phyloP scores from a whole-genome alignment of 2,888 invertebrate genomes.

The Lithophane ornitopus region DNA sequence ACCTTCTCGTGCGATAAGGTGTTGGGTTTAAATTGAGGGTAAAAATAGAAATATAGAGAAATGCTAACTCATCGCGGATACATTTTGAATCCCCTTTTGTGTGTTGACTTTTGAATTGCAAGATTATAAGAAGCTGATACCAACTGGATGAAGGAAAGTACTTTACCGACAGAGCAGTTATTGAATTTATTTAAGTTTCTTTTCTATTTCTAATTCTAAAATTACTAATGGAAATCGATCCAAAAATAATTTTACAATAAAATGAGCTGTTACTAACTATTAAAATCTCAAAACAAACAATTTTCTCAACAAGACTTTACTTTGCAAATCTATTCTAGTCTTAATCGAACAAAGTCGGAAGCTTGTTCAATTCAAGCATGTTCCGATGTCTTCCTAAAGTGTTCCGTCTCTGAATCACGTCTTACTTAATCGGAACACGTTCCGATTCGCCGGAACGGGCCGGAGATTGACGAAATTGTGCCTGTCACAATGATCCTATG shows the following conservation, averaged over 20 bases:
- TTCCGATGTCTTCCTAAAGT: slow-evolving; percentile 73
- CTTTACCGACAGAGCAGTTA: slow-evolving; percentile 19
- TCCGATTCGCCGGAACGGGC: slow-evolving; percentile 71
- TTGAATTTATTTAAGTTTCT: slow-evolving; percentile 8
- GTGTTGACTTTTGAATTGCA: slow-evolving; percentile 42
- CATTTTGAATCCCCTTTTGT: slow-evolving; percentile 21
- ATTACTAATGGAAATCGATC: neutral
- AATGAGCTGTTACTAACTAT: neutral
- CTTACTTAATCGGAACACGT: slow-evolving; percentile 68
- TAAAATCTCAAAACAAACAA: slow-evolving; percentile 8
- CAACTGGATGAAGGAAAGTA: neutral
- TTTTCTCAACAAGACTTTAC: slow-evolving; percentile 6
- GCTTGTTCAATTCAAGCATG: slow-evolving; percentile 70
- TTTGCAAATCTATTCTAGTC: slow-evolving; percentile 22
- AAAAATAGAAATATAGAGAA: slow-evolving; percentile 49
- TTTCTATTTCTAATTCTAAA: neutral
- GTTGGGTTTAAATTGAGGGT: slow-evolving; percentile 49
- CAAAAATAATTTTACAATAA: neutral
- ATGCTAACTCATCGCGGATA: slow-evolving; percentile 52
- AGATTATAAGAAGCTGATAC: slow-evolving; percentile 12
- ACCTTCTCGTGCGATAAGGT: slow-evolving; percentile 59
- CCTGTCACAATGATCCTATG: slow-evolving; percentile 65
- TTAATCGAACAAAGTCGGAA: slow-evolving; percentile 42
- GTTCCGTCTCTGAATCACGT: slow-evolving; percentile 62
- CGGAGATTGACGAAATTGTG: slow-evolving; percentile 80